These are phyloP conservation scores for Drosophila nr. medialis DNA, from an alignment of 2,888 invertebrate genomes.

Conservation along the genomic window DNA sequence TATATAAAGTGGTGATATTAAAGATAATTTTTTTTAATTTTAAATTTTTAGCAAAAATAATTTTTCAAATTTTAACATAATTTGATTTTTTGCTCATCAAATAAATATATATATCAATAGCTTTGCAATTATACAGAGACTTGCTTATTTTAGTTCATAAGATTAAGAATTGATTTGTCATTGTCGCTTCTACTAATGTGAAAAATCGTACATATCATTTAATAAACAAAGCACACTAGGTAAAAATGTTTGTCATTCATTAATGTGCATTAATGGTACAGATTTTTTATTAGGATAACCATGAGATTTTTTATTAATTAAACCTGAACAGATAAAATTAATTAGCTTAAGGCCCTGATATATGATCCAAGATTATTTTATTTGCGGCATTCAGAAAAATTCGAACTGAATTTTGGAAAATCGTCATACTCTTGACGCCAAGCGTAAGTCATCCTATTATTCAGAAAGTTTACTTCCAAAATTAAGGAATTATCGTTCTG, in stretches of 20 bases:
- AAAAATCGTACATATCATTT: background rate
- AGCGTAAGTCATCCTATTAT: background rate
- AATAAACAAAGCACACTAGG: background rate
- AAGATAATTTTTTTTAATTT: no score
- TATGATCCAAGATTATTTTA: background rate
- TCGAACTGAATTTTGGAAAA: background rate
- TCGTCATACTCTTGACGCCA: fast-evolving
- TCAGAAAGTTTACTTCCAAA: background rate
- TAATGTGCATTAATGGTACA: background rate
- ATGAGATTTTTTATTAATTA: background rate
- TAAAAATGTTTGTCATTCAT: background rate
- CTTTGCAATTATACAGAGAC: background rate
- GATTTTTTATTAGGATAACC: background rate
- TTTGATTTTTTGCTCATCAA: no score
- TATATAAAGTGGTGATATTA: no score
- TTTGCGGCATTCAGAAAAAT: background rate
- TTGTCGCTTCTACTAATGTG: background rate
- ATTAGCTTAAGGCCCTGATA: background rate
- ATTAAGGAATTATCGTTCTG: background rate
- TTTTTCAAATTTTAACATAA: no score
- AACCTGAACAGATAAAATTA: background rate
- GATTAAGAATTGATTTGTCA: background rate
- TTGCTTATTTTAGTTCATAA: background rate
- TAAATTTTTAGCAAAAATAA: no score
- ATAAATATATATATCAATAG: background rate